Conservation (phyloP, 2,797 vertebrate species). For the Tarsius wallacei region DNA sequence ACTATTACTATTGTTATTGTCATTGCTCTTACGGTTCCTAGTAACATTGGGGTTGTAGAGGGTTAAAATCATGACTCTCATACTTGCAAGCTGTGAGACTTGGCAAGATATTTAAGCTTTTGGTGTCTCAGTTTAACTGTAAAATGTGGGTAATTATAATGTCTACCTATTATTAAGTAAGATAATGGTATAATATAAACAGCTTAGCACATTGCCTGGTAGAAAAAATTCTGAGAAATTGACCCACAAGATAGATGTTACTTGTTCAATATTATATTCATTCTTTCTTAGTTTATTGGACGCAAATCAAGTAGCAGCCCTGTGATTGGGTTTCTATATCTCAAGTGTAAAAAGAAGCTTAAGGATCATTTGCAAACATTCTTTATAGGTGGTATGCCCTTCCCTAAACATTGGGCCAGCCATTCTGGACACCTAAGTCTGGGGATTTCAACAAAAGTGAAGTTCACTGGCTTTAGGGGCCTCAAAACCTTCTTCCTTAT, state of each 20-base stretch:
- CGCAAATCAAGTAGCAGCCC: neutral
- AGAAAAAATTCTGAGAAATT: neutral
- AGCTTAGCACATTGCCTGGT: neutral
- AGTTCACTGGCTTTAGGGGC: neutral
- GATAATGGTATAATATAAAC: neutral
- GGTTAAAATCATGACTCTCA: neutral
- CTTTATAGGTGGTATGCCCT: neutral
- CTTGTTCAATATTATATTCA: neutral
- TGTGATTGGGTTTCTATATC: neutral
- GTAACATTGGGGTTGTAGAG: neutral
- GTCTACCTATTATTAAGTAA: neutral
- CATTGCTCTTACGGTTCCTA: neutral
- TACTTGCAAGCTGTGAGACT: neutral
- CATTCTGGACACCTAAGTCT: neutral
- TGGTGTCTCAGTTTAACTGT: neutral
- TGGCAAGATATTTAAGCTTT: neutral
- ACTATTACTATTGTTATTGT: neutral
- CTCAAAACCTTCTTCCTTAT: neutral
- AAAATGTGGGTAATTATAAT: neutral
- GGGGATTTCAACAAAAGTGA: neutral
- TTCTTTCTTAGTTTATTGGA: neutral
- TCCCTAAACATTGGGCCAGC: neutral
- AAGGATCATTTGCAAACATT: neutral
- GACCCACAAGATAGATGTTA: neutral
- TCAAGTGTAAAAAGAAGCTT: conserved; percentile 12